Conservation (phyloP, 2,888 invertebrate genomes). For the Mimas tiliae region DNA sequence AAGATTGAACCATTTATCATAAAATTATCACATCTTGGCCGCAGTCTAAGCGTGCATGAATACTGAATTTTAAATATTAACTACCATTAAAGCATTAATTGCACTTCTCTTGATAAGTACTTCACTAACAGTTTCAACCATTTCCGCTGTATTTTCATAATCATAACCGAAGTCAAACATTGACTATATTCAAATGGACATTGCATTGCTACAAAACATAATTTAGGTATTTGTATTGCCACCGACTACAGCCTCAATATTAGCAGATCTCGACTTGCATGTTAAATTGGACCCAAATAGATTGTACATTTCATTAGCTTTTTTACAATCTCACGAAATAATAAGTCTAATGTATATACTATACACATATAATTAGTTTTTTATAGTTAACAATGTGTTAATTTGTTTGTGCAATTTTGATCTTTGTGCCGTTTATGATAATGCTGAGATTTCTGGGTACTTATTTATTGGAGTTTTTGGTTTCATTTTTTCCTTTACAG, state of each 20-base stretch:
- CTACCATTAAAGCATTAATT: background rate
- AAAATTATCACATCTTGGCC: background rate
- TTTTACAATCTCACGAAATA: conserved; percentile 22
- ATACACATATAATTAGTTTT: conserved; percentile 15
- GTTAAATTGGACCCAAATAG: conserved; percentile 25
- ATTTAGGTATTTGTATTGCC: conserved; percentile 1
- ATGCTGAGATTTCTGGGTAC: background rate
- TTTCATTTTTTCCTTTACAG: background rate
- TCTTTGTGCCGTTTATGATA: background rate
- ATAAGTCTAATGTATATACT: conserved; percentile 14
- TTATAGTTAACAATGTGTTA: conserved; percentile 7
- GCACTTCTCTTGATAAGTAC: background rate
- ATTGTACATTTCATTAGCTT: conserved; percentile 27
- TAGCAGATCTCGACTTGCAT: conserved; percentile 17
- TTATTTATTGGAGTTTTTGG: background rate
- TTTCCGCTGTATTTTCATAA: background rate
- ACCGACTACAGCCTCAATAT: background rate
- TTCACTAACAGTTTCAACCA: background rate
- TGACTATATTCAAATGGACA: background rate
- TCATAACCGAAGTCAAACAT: background rate
- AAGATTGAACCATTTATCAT: background rate
- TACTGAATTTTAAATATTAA: background rate
- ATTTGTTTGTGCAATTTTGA: conserved; percentile 3
- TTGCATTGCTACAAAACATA: background rate
- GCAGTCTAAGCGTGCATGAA: background rate